A percentile compares a stretch with the other conserved stretches of the same genome.
phyloP scores from a whole-genome alignment of 2,888 invertebrate genomes.

The Ellobium chinense region DNA sequence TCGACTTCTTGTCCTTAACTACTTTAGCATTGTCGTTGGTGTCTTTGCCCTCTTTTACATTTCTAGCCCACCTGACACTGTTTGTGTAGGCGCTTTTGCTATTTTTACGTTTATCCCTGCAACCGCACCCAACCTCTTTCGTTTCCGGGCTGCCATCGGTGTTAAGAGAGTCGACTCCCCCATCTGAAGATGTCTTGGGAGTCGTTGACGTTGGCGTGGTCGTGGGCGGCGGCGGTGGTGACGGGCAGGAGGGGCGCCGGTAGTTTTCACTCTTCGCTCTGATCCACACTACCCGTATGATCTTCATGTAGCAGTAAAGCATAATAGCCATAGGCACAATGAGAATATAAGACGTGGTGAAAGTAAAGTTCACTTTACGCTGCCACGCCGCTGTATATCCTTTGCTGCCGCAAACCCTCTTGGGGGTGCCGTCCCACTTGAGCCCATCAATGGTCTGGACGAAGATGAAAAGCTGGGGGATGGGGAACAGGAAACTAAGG shows the following conservation, averaged over 20 bases:
- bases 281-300: slow-evolving; percentile 79
- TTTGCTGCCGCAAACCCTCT: slow-evolving; percentile 76
- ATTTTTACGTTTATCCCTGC: neutral
- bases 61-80: slow-evolving; percentile 30
- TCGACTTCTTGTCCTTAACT: neutral
- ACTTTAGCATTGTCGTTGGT: neutral
- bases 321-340: slow-evolving; percentile 78
- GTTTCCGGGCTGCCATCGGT: slow-evolving; percentile 7
- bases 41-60: slow-evolving; percentile 14
- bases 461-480: slow-evolving; percentile 79
- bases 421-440: slow-evolving; percentile 68
- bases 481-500: slow-evolving; percentile 77
- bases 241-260: neutral
- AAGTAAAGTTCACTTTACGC: slow-evolving; percentile 79
- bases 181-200: neutral
- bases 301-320: slow-evolving; percentile 79
- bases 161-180: neutral
- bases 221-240: neutral
- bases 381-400: slow-evolving; percentile 80
- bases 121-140: neutral
- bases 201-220: neutral
- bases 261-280: slow-evolving; percentile 56
- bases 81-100: neutral
- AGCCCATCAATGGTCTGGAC: slow-evolving; percentile 23
- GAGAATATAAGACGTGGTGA: slow-evolving; percentile 78